Base-by-base conservation (phyloP, 2,797 vertebrate genomes). In the Enteromius afrohamiltoni region DNA sequence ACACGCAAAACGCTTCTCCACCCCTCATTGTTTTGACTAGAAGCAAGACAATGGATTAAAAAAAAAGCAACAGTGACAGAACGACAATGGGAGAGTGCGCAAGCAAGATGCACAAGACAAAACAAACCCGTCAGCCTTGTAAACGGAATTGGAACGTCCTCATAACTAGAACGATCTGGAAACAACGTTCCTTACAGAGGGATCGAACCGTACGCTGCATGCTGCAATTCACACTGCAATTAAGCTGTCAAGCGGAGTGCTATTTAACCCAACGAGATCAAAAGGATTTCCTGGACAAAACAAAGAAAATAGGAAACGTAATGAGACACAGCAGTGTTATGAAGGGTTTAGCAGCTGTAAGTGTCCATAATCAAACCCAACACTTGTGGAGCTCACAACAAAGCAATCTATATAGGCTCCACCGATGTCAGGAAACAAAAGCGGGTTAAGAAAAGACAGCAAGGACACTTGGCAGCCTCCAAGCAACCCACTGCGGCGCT, bases 21-120 rank as follows among this genome's bases (percentile, higher is more conserved):
- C 64, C 40, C 79, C 19, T 40, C 29, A 29, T 77, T 85, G 79
- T 71, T 82, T 77, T 81, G 84, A 71, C 84, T 82, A 21, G 64
- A 68, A 69, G 53, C 60, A 31, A 77, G 17, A 85, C 55, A 51
- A 53, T 82, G 53, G 23, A 79, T 70, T 9, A 31, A 29, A 73
- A 69, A 68, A 64, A 42, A 21, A 64, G 19, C 37, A 31, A 53
- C n/a, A 69, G 42, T 37, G 49, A 81, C 40, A 9, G 26, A 10
- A 23, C 60, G 37, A 71, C 51, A 80, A 60, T 70, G 51, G 10
- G 34, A 71, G 67, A 8, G 37, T 67, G 29, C 2, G 51, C 51
- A 64, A 74, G 80, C 58, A 31, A 64, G 51, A 85, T 17, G 21
- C 17, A 58, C 6, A 3, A 85, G 73, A 77, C 74, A 51, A 77